Evolutionary conservation across 92 coral and sea anemone genomes (phyloP), one percentile per base, ranked within the genome.

Genomic region (Epizoanthus stellaris): DNA sequence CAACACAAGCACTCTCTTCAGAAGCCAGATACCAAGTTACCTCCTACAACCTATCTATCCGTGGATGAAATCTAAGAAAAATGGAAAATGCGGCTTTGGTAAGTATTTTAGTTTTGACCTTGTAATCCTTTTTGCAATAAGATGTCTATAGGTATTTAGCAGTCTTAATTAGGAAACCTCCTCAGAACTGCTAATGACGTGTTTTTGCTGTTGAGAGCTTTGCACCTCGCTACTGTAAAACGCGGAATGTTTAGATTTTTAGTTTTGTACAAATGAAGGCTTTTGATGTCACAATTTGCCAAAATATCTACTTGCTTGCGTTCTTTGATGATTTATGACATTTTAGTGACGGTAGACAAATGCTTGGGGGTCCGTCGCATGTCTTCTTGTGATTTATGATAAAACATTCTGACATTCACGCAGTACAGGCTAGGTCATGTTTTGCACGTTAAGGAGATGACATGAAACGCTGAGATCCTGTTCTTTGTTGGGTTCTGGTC

Each of bases 51-150:
- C 98, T 1, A 94, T 96, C 67, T 96, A 96, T 82, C 94, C 96
- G 17, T 96, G 98, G 98, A 96, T 96, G 98, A 96, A 96, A 82
- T 93, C 98, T 23, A 96, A 90, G 93, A 91, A 94, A 88, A 91
- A 92, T 49, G 98, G 94, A 66, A 90, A 85, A 65, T 85, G 85
- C 63, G 95, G 87, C 34, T 89, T 91, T 73, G 95, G 93, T 79
- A 54, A 79, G 83, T 79, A 79, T 53, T 79, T 63, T 79, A 20
- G 11, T 20, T 66, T 38, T 77, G 82, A 77, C 59, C 82, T 63
- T 77, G 59, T 61, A 77, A 77, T 77, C 82, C 60, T n/a, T 62
- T 79, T 79, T 79, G 82, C 59, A 79, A 79, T 67, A 79, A 45
- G 59, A 62, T 45, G 72, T 79, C 72, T 79, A 79, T 25, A 63